Evolutionary conservation across 2,888 invertebrate species (phyloP).

Genomic region (Oscheius sp.): DNA sequence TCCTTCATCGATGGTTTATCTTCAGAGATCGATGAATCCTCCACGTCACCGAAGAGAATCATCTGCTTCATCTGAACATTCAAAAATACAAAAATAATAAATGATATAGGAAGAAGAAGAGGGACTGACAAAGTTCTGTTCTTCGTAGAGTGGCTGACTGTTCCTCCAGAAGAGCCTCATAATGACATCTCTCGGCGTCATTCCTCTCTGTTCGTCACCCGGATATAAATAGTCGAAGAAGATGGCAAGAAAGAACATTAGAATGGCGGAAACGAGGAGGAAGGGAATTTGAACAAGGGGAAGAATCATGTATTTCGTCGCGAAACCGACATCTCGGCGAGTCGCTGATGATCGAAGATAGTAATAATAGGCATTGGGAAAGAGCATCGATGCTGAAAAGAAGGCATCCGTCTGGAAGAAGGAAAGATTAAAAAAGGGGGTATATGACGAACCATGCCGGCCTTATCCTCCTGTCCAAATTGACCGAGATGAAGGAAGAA

Average conservation of each 20-base stretch:
- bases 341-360: constrained; percentile 6
- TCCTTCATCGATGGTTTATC: not conserved
- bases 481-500: constrained; percentile 12
- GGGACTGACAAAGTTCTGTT: not conserved
- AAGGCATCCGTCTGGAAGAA: not conserved
- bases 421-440: no score
- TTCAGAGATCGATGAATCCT: not conserved
- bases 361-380: constrained; percentile 13
- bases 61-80: not conserved
- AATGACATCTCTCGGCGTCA: not conserved
- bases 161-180: not conserved
- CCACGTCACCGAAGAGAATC: not conserved
- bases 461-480: not conserved
- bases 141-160: not conserved
- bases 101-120: not conserved
- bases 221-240: constrained; percentile 8
- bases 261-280: not conserved
- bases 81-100: not conserved
- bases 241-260: not conserved
- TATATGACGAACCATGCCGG: not conserved
- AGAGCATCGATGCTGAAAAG: not conserved
- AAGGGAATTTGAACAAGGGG: not conserved
- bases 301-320: not conserved
- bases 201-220: not conserved
- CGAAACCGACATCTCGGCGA: not conserved